A percentile compares a stretch with the other conserved stretches of the same genome.
Conservation (phyloP, 2,888 invertebrate species). For the Chelonus formosanus region DNA sequence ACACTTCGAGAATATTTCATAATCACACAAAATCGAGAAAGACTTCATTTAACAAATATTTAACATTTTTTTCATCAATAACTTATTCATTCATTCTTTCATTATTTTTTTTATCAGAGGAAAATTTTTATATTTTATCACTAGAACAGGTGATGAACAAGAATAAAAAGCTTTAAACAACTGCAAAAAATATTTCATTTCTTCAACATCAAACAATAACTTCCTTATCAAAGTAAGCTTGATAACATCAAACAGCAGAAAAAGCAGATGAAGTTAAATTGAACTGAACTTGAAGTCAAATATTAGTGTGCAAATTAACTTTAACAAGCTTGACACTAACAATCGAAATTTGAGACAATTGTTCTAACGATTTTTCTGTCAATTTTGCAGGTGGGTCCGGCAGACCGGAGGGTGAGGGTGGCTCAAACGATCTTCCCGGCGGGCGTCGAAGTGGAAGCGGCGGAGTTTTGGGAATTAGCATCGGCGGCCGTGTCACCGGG, state of each 20-base stretch:
- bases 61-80: no score
- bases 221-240: no score
- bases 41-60: background rate
- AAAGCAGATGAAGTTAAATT: no score
- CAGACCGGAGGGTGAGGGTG: slow-evolving; percentile 61
- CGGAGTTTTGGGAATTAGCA: slow-evolving; percentile 51
- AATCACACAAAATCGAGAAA: background rate
- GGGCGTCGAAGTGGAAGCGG: slow-evolving; percentile 55
- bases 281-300: no score
- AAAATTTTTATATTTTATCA: background rate
- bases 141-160: no score
- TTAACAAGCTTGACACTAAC: background rate
- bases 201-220: no score
- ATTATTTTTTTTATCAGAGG: background rate
- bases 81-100: no score
- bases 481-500: slow-evolving; percentile 49
- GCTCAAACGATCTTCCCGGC: slow-evolving; percentile 57
- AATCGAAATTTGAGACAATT: no score
- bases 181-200: no score
- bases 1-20: background rate
- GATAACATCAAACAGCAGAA: no score
- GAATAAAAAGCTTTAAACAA: no score
- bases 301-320: no score
- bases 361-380: background rate
- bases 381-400: slow-evolving; percentile 56